Conservation (phyloP, 2,113 vertebrate genomes). For the Oryzias celebensis region DNA sequence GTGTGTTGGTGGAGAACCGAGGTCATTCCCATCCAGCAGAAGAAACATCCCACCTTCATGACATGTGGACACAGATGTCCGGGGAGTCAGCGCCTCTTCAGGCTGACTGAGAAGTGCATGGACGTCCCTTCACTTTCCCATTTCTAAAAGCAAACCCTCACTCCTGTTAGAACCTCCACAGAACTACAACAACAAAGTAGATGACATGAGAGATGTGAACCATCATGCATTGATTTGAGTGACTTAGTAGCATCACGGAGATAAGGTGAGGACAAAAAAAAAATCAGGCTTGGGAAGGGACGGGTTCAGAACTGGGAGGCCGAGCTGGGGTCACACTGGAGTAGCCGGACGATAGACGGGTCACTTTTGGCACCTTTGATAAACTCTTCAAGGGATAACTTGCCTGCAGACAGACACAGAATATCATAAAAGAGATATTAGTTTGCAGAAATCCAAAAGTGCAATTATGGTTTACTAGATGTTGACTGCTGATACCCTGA, state of each 20-base stretch:
- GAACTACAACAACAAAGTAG: slow-evolving; percentile 48
- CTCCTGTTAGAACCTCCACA: slow-evolving; percentile 34
- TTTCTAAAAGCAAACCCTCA: slow-evolving; percentile 48
- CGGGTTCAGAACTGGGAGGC: slow-evolving; percentile 89
- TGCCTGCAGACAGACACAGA: slow-evolving; percentile 76
- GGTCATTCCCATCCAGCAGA: slow-evolving; percentile 19
- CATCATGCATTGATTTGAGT: slow-evolving; percentile 79
- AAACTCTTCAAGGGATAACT: slow-evolving; percentile 96
- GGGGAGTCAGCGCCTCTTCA: slow-evolving; percentile 35
- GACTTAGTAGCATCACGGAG: slow-evolving; percentile 52
- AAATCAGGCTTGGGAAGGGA: slow-evolving; percentile 12
- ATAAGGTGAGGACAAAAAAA: slow-evolving; percentile 4
- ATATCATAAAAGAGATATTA: background rate
- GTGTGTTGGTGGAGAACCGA: slow-evolving; percentile 43
- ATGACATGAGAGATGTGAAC: slow-evolving; percentile 69
- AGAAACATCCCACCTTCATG: slow-evolving; percentile 13
- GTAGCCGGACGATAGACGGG: slow-evolving; percentile 96
- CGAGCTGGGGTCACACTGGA: slow-evolving; percentile 97
- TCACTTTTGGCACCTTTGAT: slow-evolving; percentile 99
- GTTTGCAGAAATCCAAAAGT: background rate
- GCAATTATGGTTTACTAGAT: background rate
- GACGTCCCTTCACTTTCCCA: slow-evolving; percentile 46
- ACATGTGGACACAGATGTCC: slow-evolving; percentile 17
- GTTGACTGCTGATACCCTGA: background rate
- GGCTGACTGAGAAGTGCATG: slow-evolving; percentile 17